Evolutionary conservation across 2,113 vertebrate species (phyloP).

Genomic region (Ibidorhyncha struthersii): DNA sequence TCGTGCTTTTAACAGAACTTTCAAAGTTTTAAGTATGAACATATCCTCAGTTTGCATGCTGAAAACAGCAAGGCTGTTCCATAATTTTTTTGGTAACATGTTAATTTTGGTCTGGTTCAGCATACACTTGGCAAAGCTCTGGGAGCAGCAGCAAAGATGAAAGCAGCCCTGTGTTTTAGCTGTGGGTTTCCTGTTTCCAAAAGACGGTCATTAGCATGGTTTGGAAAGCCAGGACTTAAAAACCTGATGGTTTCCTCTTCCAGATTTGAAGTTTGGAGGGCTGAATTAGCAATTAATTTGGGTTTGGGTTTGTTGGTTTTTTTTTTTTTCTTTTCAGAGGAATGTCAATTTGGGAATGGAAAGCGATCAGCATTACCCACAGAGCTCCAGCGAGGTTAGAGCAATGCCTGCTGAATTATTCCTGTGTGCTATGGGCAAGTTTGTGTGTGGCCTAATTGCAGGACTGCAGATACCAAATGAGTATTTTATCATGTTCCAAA

Average conservation of each 20-base stretch:
- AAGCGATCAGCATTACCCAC: accelerated
- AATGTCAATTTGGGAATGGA: not conserved
- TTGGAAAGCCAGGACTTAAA: not conserved
- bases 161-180: not conserved
- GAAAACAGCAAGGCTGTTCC: not conserved
- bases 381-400: accelerated
- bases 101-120: not conserved
- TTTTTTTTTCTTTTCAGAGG: not conserved
- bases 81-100: not conserved
- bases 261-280: not conserved
- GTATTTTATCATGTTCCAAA: not conserved
- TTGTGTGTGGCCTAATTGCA: not conserved
- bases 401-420: not conserved
- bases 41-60: not conserved
- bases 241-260: not conserved
- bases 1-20: not conserved
- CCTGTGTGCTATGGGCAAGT: not conserved
- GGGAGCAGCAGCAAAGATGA: not conserved
- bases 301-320: not conserved
- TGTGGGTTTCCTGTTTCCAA: not conserved
- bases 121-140: not conserved
- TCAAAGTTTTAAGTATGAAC: not conserved
- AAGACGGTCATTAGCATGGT: not conserved
- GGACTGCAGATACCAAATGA: not conserved
- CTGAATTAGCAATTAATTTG: not conserved